These are phyloP conservation scores for Channallabes apus DNA, from an alignment of 2,797 vertebrate genomes.

Conservation along the genomic window DNA sequence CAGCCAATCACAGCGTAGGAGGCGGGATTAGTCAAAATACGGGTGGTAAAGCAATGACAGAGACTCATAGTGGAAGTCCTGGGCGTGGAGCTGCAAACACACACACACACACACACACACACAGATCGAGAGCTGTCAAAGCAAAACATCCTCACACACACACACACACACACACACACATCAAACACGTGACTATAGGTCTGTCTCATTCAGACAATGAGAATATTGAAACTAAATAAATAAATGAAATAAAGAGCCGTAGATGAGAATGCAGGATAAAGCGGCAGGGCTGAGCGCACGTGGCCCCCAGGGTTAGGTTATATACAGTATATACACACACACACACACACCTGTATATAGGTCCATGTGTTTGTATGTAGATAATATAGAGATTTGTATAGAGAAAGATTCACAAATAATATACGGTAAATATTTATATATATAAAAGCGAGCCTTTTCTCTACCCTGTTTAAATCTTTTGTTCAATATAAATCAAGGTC, in stretches of 20 bases:
- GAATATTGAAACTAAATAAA: background rate
- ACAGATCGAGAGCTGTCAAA: slow-evolving; percentile 2
- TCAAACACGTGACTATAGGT: background rate
- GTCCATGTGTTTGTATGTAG: too few relatives aligned
- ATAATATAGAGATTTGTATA: too few relatives aligned
- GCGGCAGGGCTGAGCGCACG: too few relatives aligned
- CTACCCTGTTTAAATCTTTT: too few relatives aligned
- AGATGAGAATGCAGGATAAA: background rate
- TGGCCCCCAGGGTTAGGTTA: too few relatives aligned
- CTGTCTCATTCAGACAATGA: background rate
- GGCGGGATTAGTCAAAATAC: background rate
- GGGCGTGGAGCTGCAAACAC: slow-evolving; percentile 57
- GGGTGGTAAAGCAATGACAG: slow-evolving; percentile 16
- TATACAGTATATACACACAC: too few relatives aligned
- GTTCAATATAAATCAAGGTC: too few relatives aligned
- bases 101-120: slow-evolving; percentile 20
- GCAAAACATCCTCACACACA: background rate
- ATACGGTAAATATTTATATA: too few relatives aligned
- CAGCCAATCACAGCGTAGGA: background rate
- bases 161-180: background rate
- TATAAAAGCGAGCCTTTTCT: too few relatives aligned
- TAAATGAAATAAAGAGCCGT: background rate
- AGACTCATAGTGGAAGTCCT: slow-evolving; percentile 44
- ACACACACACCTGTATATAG: too few relatives aligned
- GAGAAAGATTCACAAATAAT: too few relatives aligned